phyloP scores from a whole-genome alignment of 1,140 invertebrate genomes.

The Aleiodes sp. region DNA sequence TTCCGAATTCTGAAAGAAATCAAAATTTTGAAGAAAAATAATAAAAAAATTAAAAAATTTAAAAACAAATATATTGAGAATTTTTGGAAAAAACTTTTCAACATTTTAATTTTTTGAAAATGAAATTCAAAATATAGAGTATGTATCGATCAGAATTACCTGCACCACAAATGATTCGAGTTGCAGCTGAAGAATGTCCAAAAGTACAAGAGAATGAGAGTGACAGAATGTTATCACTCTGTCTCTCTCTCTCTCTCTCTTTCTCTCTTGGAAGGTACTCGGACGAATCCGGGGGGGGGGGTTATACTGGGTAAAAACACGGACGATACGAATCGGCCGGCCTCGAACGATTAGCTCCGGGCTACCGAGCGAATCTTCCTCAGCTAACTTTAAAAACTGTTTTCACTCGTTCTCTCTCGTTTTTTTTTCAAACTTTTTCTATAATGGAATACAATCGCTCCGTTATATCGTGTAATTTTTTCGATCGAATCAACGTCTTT shows the following conservation, averaged over 20 bases:
- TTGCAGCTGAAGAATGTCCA: too few relatives aligned
- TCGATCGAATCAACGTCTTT: constrained; percentile 3
- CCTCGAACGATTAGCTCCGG: constrained; percentile 52
- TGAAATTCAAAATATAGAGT: too few relatives aligned
- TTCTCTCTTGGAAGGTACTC: not conserved
- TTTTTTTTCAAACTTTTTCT: constrained; percentile 2
- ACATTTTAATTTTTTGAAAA: too few relatives aligned
- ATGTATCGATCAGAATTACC: too few relatives aligned
- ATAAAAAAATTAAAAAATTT: too few relatives aligned
- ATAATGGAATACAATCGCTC: not conserved
- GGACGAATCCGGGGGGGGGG: not conserved
- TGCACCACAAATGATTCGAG: too few relatives aligned
- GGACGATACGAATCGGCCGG: constrained; percentile 56
- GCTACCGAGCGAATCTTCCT: constrained; percentile 43
- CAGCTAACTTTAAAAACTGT: constrained; percentile 12
- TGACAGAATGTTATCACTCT: not conserved
- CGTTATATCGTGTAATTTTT: constrained; percentile 21
- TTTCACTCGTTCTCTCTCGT: constrained; percentile 20
- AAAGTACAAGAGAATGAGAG: too few relatives aligned
- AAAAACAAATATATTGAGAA: too few relatives aligned
- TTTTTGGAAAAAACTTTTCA: too few relatives aligned
- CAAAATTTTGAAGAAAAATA: too few relatives aligned
- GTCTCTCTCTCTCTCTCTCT: not conserved
- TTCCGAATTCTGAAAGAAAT: too few relatives aligned
- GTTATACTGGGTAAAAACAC: constrained; percentile 45